Conservation (phyloP, 2,888 invertebrate species). For the Dasysyrphus albostriatus region DNA sequence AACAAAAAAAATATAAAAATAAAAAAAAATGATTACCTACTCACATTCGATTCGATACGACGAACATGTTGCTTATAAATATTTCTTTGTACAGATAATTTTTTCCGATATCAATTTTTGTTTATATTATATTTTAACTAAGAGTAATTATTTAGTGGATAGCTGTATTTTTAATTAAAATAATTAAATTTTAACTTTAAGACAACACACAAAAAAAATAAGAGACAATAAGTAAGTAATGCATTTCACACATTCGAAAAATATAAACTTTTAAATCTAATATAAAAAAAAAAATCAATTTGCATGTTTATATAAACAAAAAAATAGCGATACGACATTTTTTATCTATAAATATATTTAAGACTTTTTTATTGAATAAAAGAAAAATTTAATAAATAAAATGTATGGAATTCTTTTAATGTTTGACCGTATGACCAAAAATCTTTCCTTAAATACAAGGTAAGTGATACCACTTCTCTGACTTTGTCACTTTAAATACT, state of each 20-base stretch:
- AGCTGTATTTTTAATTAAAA: constrained; percentile 4
- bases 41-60: constrained; percentile 23
- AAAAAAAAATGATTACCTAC: not conserved
- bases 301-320: constrained; percentile 13
- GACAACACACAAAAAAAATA: not conserved
- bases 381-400: not conserved
- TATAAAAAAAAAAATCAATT: constrained; percentile 9
- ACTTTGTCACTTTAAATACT: too few species aligned
- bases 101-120: constrained; percentile 12
- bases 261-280: not conserved
- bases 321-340: constrained; percentile 18
- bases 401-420: not conserved
- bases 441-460: too few species aligned
- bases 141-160: constrained; percentile 6
- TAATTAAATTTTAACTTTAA: not conserved
- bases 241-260: constrained; percentile 27
- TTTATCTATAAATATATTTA: not conserved
- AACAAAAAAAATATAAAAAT: not conserved
- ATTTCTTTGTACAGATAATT: constrained; percentile 35
- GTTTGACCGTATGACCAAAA: not conserved
- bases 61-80: constrained; percentile 2
- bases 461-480: too few species aligned
- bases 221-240: constrained; percentile 23
- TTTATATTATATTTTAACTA: not conserved
- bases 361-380: constrained; percentile 34